Conservation (phyloP, 2,888 invertebrate species). For the Ptychoptera contaminata region DNA sequence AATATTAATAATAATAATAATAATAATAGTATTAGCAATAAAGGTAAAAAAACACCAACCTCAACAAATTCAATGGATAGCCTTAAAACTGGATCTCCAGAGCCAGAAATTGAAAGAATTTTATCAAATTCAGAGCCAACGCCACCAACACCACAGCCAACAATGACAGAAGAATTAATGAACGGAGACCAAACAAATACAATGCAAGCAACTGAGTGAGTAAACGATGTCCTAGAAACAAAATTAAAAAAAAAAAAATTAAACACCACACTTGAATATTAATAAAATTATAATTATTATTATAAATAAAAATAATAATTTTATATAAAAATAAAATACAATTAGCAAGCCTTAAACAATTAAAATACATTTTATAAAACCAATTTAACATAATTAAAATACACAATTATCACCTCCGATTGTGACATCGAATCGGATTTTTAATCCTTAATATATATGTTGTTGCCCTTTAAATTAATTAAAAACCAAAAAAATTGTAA, state of each 20-base stretch:
- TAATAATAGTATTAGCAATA: no score
- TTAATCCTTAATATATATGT: neutral
- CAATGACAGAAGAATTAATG: constrained; percentile 17
- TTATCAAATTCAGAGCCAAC: constrained; percentile 20
- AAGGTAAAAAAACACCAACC: neutral
- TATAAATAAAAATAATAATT: no score
- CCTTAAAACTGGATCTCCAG: constrained; percentile 25
- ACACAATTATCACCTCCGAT: neutral
- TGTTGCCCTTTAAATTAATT: no score
- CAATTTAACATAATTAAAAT: no score
- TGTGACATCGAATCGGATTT: constrained; percentile 3
- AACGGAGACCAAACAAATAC: neutral
- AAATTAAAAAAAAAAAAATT: no score
- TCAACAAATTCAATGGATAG: constrained; percentile 16
- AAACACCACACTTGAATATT: no score
- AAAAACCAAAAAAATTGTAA: no score
- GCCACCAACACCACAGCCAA: constrained; percentile 26
- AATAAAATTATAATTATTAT: no score
- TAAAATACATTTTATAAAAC: no score
- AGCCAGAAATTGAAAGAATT: constrained; percentile 27
- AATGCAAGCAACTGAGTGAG: constrained; percentile 1
- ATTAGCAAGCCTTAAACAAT: no score
- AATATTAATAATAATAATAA: no score
- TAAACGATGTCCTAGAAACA: neutral
- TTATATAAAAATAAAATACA: no score